Evolutionary conservation across 1,140 invertebrate genomes (phyloP), one percentile per base, ranked within the genome.

Genomic region (Hycleus cichorii): DNA sequence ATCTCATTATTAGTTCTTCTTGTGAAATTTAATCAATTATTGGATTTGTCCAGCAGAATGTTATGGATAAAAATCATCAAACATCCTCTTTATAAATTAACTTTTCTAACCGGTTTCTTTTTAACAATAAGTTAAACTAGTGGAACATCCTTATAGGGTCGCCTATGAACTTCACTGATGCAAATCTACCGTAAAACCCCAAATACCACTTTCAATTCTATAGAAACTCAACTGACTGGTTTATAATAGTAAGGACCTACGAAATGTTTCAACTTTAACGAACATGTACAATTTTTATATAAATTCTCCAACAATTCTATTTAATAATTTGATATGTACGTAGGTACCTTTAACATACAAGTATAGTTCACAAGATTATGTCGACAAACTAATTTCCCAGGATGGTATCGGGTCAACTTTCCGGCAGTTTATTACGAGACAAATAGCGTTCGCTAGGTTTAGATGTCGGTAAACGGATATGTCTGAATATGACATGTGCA

Each of bases 101-200:
- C 18, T 18, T 18, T 18, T 18, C 18, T 18, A 18, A 18, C 18
- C 18, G 18, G 18, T 18, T 18, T 18, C 18, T 18, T 18, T 18
- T 18, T 18, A 18, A 18, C 18, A 18, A 18, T 18, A 18, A 18
- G 18, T 32, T 32, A 32, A 32, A 32, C 32, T 32, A 32, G 4
- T 32, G 32, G 7, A 4, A 32, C 7, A 32, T 2, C 1, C 2
- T 32, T 32, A 32, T 7, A 32, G 32, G 32, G 32, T 7, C 4
- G 32, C 7, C 51, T 46, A 53, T 60, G 64, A 64, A 69, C 56
- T 69, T 67, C 56, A 57, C 59, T 58, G 59, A 69, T 69, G 67
- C 64, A 69, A 69, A 69, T 69, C 62, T 69, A 58, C 62, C 62
- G 62, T 67, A 61, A 69, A 66, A 66, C 63, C 65, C 61, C 61